These are phyloP conservation scores for Myripristis jacobus DNA, from an alignment of 2,797 vertebrate species.

Conservation along the genomic window DNA sequence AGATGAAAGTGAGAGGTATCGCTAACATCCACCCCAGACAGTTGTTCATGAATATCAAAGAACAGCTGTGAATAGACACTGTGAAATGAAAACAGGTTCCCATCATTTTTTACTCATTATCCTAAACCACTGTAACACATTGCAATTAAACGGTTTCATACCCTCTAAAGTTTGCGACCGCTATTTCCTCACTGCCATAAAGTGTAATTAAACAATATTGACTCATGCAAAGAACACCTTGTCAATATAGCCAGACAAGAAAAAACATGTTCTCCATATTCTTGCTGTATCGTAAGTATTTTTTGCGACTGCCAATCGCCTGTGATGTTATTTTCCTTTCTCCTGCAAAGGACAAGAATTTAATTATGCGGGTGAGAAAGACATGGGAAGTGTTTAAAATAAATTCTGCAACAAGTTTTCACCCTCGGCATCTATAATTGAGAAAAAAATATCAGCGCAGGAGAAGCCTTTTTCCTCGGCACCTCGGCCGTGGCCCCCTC, in stretches of 20 bases:
- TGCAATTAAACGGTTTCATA: constrained; percentile 71
- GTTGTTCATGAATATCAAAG: constrained; percentile 92
- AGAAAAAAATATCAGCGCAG: constrained; percentile 44
- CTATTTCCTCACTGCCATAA: constrained; percentile 27
- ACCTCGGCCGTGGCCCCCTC: constrained; percentile 34
- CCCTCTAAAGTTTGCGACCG: constrained; percentile 62
- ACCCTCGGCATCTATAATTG: constrained; percentile 40
- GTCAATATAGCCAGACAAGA: constrained; percentile 33
- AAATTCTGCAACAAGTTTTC: constrained; percentile 19
- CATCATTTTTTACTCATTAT: constrained; percentile 78
- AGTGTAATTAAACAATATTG: constrained; percentile 67
- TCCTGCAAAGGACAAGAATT: background rate
- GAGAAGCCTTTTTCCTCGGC: constrained; percentile 43
- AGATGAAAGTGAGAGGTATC: constrained; percentile 87
- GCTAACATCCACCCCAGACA: constrained; percentile 85
- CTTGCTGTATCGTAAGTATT: background rate
- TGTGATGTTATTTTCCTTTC: constrained; percentile 24
- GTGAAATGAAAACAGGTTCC: constrained; percentile 61
- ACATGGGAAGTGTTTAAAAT: constrained; percentile 11
- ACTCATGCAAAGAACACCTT: constrained; percentile 39
- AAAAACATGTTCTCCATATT: constrained; percentile 14
- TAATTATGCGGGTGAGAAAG: constrained; percentile 12
- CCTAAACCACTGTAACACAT: constrained; percentile 73
- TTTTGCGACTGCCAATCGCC: background rate
- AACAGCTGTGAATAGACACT: constrained; percentile 82